Evolutionary conservation across 2,113 vertebrate species (phyloP).

Genomic region (Bucco capensis): DNA sequence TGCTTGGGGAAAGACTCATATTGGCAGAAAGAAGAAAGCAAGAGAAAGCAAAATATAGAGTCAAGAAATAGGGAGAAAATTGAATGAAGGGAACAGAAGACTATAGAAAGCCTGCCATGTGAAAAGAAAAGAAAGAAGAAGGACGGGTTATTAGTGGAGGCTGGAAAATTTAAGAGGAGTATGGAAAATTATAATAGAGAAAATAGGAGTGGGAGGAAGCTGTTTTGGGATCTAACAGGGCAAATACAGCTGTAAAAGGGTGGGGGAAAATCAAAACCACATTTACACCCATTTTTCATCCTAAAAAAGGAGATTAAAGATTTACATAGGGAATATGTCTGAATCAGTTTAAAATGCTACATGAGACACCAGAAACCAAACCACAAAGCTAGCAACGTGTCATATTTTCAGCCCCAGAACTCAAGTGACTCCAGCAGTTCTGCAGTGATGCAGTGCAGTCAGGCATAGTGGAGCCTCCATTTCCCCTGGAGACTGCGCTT

Average conservation of each 20-base stretch:
- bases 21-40: background rate
- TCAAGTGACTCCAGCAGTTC: background rate
- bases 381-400: background rate
- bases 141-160: background rate
- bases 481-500: background rate
- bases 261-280: slow-evolving; percentile 9
- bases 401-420: background rate
- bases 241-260: slow-evolving; percentile 57
- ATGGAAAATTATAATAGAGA: slow-evolving; percentile 11
- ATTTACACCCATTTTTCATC: background rate
- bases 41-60: background rate
- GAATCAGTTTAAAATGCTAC: slow-evolving; percentile 5
- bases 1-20: background rate
- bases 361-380: background rate
- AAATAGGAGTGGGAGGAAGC: slow-evolving; percentile 43
- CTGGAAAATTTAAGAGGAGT: slow-evolving; percentile 7
- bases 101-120: background rate
- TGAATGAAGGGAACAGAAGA: background rate
- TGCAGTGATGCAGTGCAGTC: background rate
- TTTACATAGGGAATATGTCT: background rate
- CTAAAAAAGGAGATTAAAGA: background rate
- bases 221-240: background rate
- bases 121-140: background rate
- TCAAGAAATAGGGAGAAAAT: accelerated
- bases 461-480: background rate